These are phyloP conservation scores for Mus minutoides DNA, from an alignment of 2,797 vertebrate genomes.

Conservation along the genomic window DNA sequence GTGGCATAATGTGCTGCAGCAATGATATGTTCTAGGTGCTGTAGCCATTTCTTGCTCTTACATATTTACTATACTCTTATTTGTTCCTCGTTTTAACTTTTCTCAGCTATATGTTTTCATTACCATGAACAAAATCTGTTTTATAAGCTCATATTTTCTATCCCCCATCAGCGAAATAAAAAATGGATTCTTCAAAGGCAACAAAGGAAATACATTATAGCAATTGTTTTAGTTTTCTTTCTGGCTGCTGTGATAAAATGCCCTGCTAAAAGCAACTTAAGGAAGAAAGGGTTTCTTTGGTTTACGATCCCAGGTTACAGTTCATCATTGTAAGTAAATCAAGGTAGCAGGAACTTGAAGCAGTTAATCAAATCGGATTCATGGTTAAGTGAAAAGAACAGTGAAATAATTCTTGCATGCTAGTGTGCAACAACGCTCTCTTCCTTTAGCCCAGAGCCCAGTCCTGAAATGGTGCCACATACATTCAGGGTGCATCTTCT, in stretches of 20 bases:
- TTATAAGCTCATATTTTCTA: slow-evolving; percentile 62
- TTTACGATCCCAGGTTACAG: neutral
- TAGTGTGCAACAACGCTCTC: neutral
- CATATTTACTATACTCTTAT: neutral
- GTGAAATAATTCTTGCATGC: neutral
- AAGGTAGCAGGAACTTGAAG: neutral
- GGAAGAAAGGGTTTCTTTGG: neutral
- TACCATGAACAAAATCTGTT: neutral
- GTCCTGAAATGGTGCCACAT: neutral
- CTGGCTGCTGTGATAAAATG: neutral
- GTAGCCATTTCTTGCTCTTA: neutral
- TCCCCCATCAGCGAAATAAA: neutral
- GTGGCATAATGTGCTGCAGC: neutral
- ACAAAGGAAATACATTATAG: slow-evolving; percentile 45
- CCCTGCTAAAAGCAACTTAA: neutral
- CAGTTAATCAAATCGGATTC: neutral
- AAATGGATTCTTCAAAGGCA: slow-evolving; percentile 62
- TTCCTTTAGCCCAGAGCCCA: neutral
- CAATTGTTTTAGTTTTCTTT: neutral
- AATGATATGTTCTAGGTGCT: neutral
- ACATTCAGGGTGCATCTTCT: neutral
- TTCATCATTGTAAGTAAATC: neutral
- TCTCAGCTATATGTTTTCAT: slow-evolving; percentile 36
- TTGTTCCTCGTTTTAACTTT: slow-evolving; percentile 47
- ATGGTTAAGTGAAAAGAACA: neutral